Conservation (phyloP, 2,797 vertebrate species). For the Aselliscus stoliczkanus region DNA sequence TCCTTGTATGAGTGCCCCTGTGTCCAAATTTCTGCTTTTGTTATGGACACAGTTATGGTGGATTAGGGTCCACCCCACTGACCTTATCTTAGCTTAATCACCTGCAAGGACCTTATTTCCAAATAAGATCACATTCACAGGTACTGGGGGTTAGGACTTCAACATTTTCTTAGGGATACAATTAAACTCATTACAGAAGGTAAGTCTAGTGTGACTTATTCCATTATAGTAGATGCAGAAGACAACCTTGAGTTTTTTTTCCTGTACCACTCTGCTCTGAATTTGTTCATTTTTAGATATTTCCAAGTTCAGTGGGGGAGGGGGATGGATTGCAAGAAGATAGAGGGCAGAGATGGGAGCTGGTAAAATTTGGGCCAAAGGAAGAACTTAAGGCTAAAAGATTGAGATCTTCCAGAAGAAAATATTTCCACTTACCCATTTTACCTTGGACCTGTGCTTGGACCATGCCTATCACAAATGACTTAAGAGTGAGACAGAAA, state of each 20-base stretch:
- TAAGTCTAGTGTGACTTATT: background rate
- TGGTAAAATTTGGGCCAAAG: background rate
- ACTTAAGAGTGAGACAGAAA: background rate
- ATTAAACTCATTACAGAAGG: background rate
- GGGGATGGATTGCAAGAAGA: background rate
- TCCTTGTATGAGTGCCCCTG: background rate
- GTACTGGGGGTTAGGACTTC: background rate
- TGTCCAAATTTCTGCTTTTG: background rate
- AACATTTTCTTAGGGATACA: background rate
- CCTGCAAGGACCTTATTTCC: background rate
- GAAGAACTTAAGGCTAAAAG: background rate
- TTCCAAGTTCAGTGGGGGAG: background rate
- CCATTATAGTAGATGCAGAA: background rate
- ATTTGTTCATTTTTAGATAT: background rate
- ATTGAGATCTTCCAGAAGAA: background rate
- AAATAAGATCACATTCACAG: background rate
- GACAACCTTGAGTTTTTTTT: background rate
- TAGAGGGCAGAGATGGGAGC: background rate
- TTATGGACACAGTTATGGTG: background rate
- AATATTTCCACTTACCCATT: background rate
- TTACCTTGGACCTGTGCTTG: background rate
- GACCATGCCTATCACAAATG: background rate
- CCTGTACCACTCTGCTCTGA: background rate
- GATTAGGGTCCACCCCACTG: background rate
- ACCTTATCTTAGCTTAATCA: background rate